phyloP scores from a whole-genome alignment of 2,888 invertebrate species.

The Helleia helle region DNA sequence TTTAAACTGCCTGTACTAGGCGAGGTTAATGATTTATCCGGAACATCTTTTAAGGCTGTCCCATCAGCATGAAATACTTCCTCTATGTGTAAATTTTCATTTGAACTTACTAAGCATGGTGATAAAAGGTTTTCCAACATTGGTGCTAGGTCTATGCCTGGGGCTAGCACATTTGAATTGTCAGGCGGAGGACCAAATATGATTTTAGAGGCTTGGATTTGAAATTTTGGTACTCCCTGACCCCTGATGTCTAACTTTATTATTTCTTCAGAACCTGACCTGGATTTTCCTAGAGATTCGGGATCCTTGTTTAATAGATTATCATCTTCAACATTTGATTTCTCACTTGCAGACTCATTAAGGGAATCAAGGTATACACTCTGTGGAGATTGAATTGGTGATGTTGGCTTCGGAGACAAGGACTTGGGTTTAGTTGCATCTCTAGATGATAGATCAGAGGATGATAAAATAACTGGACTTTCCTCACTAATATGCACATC shows the following conservation, averaged over 20 bases:
- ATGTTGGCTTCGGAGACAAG: slow-evolving; percentile 20
- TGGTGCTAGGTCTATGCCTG: slow-evolving; percentile 39
- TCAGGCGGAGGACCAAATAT: slow-evolving; percentile 63
- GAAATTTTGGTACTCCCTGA: slow-evolving; percentile 46
- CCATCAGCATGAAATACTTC: slow-evolving; percentile 18
- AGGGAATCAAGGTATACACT: slow-evolving; percentile 53
- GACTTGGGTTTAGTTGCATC: slow-evolving; percentile 31
- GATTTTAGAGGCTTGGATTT: slow-evolving; percentile 49
- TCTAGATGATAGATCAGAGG: slow-evolving; percentile 49
- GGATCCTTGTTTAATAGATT: slow-evolving; percentile 25
- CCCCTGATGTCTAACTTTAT: slow-evolving; percentile 67
- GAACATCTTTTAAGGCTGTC: slow-evolving; percentile 25
- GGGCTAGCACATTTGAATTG: slow-evolving; percentile 42
- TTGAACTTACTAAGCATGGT: slow-evolving; percentile 48
- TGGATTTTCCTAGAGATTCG: slow-evolving; percentile 32
- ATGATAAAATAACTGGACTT: slow-evolving; percentile 51
- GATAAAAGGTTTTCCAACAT: slow-evolving; percentile 51
- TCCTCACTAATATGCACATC: slow-evolving; percentile 57
- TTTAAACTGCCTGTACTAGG: slow-evolving; percentile 33
- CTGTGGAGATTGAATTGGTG: slow-evolving; percentile 36
- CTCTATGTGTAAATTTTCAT: slow-evolving; percentile 21
- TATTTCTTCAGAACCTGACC: slow-evolving; percentile 61
- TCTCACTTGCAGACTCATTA: slow-evolving; percentile 37
- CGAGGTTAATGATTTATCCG: slow-evolving; percentile 27
- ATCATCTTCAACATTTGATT: slow-evolving; percentile 23